Base-by-base conservation (phyloP, 2,113 vertebrate species). In the Pseudorasbora parva region DNA sequence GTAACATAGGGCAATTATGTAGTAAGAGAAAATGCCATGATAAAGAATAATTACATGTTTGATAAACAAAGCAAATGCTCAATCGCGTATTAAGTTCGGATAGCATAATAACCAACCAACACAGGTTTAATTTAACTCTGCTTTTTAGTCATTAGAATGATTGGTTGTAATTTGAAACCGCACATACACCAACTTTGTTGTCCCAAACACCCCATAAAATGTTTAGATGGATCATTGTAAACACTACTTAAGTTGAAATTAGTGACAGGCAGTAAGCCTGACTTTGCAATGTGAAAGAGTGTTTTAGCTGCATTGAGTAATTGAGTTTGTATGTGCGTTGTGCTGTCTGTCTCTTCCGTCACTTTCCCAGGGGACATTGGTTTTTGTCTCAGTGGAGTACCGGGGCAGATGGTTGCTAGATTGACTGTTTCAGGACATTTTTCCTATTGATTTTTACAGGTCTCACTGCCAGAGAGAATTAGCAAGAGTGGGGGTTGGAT, bases 401-500 rank as follows among this genome's bases (percentile, higher is more conserved):
- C 27, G 83, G 90, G 89, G 91, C 92, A 93, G 93, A 93, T 93
- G 93, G 92, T 90, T 91, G 87, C 88, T 90, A 88, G 88, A 93
- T 93, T 86, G 90, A 85, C 91, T 91, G 91, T 92, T 93, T 91
- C 89, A 91, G 88, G 88, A 92, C 88, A 91, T 91, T 91, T 92
- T 92, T 87, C 77, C 81, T 89, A 93, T 93, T 93, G 93, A 94
- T 93, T 93, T 93, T 89, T 91, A 88, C 90, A 91, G 90, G 88
- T 92, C 86, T 89, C 88, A 86, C 90, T 91, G 91, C 90, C 89
- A 87, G 88, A 84, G 88, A 79, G 88, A 88, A 88, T 87, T 87
- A 87, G 84, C 78, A n/a, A 2, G 86, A 91, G 76, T 88, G 86
- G 84, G 87, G 86, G 83, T 84, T 80, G 82, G 64, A 83, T n/a